These are phyloP conservation scores for Trachelus stipa DNA, from an alignment of 2,888 invertebrate genomes.

Conservation along the genomic window DNA sequence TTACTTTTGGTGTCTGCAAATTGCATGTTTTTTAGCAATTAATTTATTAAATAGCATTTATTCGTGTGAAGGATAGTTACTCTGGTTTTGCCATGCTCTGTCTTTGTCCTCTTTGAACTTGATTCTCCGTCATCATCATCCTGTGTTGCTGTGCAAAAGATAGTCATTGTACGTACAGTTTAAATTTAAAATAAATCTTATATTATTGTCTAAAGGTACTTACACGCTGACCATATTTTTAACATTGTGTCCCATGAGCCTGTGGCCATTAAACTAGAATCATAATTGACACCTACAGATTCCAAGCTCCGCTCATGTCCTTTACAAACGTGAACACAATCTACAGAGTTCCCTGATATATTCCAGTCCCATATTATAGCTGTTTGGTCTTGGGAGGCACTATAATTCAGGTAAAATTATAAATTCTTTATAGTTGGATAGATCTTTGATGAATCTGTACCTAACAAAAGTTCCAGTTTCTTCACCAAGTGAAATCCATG, in stretches of 20 bases:
- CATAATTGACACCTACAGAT: constrained; percentile 82
- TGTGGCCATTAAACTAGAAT: constrained; percentile 77
- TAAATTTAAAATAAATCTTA: not conserved
- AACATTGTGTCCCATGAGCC: constrained; percentile 94
- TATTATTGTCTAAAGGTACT: constrained; percentile 43
- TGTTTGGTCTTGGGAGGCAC: constrained; percentile 93
- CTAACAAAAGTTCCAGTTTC: constrained; percentile 78
- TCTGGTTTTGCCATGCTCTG: constrained; percentile 71
- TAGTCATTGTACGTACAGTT: not conserved
- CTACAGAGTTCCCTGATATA: constrained; percentile 77
- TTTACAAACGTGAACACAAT: constrained; percentile 83
- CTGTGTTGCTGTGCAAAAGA: constrained; percentile 37
- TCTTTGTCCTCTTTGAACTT: constrained; percentile 72
- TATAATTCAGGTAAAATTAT: constrained; percentile 52
- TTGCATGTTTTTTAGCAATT: constrained; percentile 19
- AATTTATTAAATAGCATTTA: not conserved
- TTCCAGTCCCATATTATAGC: constrained; percentile 92
- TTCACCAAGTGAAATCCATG: constrained; percentile 82
- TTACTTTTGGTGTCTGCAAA: constrained; percentile 81
- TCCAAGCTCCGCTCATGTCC: constrained; percentile 96
- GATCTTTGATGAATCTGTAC: constrained; percentile 54
- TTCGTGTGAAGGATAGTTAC: constrained; percentile 61
- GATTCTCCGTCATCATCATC: constrained; percentile 71
- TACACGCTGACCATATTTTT: constrained; percentile 89
- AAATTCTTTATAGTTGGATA: not conserved